Evolutionary conservation across 2,797 vertebrate species (phyloP), one percentile per base, ranked within the genome.

Genomic region (Picus viridis): DNA sequence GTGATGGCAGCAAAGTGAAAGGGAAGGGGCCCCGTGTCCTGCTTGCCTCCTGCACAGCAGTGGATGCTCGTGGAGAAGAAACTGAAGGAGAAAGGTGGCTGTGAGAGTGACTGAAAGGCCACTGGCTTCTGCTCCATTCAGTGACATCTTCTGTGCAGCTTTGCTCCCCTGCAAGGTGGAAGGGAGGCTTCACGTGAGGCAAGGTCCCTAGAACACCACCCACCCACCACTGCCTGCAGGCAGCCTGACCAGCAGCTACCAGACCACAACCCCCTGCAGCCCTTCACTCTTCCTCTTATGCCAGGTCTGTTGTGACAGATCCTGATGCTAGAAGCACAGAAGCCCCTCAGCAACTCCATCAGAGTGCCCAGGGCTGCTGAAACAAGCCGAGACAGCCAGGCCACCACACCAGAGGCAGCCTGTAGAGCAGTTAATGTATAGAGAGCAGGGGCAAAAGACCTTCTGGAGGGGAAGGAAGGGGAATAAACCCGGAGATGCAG

Each of bases 351-450:
- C 24, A 49, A 4, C 24, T 59, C 67, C 10, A 4, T 11, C 27
- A 65, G 30, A 7, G 6, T 59, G 10, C 12, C 26, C 47, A 79
- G 36, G 24, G 54, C 23, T 18, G 20, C 69, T 63, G 39, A 51
- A 70, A 59, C 6, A 10, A 32, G 16, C 5, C 17, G 36, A 36
- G 72, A 56, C 57, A 81, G 27, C 3, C 68, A 84, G 70, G 36
- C 43, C 29, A 30, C 5, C 32, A 19, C 76, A 56, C 7, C 26
- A 47, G 51, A 39, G 26, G 14, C 32, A 83, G 43, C 32, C 16
- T 26, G 20, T 3, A 9, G 8, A 23, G 16, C 43, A 70, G 1
- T 29, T 41, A 47, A 32, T 1, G 0, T 2, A 15, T 0, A 67
- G 29, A 49, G 8, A 86, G 19, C 10, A 32, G 36, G 6, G 14